Evolutionary conservation across 2,888 invertebrate species (phyloP), one percentile per base, ranked within the genome.

Genomic region (Eupithecia tripunctaria): DNA sequence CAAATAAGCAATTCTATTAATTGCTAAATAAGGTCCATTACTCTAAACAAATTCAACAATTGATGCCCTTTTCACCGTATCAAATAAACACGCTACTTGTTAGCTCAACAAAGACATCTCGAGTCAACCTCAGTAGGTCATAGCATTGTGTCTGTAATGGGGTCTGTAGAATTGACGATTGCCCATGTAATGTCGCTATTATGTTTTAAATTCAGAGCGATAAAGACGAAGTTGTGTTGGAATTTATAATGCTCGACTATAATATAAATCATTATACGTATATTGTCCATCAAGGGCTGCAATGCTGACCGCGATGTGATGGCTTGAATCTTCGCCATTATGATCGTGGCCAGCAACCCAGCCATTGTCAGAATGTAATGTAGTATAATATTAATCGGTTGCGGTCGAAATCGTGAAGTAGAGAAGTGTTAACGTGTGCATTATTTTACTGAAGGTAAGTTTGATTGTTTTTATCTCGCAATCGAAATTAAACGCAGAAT

Each of bases 81-180:
- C 64, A 36, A 64, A 63, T 63, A 38, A 36, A 63, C 15, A n/a
- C 21, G 64, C 43, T 38, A 43, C 65, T 67, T 51, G 36, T 64
- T 38, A 72, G 18, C 18, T n/a, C 51, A 69, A 77, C 75, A 77
- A 78, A 78, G 76, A 74, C 66, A 62, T 73, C 65, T 70, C 70
- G 76, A 73, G 73, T 70, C 72, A 71, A 72, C 74, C 67, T 70
- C 73, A 72, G 74, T 75, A 67, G 74, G 74, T 70, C 74, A 69
- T 7, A 36, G 41, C 73, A 73, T 77, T 77, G 73, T 77, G 73
- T 21, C 43, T 10, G 5, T 73, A 76, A 78, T 76, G 72, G 70
- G 72, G 63, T 69, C 66, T 74, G 66, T 68, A 67, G 62, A 56
- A 62, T 47, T 65, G 56, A 56, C 56, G 67, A 69, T 71, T 76